Conservation (phyloP, 2,113 vertebrate genomes). For the Pyrgilauda ruficollis region DNA sequence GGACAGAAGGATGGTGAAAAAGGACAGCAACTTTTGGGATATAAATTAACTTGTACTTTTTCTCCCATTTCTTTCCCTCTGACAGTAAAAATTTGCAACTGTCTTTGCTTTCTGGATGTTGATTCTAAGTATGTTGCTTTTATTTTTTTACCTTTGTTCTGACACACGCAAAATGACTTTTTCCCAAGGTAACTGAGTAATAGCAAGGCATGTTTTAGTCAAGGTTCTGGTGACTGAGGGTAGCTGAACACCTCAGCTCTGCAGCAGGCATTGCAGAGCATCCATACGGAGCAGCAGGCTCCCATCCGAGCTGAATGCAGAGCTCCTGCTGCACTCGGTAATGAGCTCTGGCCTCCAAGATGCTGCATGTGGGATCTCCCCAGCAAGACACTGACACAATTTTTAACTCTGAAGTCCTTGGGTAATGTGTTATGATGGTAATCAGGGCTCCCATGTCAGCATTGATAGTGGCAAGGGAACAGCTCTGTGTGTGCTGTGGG, state of each 20-base stretch:
- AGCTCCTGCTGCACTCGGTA: neutral
- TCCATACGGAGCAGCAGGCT: neutral
- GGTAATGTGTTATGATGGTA: neutral
- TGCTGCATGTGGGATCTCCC: neutral
- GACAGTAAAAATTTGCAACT: neutral
- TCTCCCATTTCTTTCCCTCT: neutral
- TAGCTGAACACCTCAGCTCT: neutral
- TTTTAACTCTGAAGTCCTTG: neutral
- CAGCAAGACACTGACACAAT: neutral
- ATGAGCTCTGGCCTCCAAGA: neutral
- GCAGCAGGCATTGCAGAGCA: neutral
- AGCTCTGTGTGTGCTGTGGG: neutral
- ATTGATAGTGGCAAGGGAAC: neutral
- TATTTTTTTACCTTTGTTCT: neutral
- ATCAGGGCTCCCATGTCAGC: neutral
- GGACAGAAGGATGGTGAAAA: neutral
- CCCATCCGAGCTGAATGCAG: neutral
- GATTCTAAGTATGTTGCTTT: neutral
- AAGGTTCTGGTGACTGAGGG: neutral
- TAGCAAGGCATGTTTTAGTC: neutral
- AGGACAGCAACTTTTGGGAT: neutral
- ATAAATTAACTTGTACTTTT: neutral
- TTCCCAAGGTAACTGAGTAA: neutral
- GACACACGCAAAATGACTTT: accelerated
- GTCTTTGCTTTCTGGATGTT: neutral